Evolutionary conservation across 2,113 vertebrate genomes (phyloP).

Genomic region (Eretmochelys imbricata): DNA sequence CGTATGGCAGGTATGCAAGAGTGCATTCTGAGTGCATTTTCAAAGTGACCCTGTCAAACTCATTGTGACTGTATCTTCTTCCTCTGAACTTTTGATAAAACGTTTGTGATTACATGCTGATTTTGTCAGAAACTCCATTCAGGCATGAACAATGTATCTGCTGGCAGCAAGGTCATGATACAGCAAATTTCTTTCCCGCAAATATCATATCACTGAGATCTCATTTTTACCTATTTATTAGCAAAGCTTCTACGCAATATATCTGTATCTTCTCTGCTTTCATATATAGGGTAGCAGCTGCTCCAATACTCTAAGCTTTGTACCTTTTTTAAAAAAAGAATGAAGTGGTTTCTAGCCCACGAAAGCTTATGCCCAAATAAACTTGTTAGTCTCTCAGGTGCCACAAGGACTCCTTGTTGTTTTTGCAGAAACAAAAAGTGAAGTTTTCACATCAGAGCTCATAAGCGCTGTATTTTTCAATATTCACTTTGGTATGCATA

Average conservation of each 20-base stretch:
- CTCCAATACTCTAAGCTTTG: constrained; percentile 8
- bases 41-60: constrained; percentile 68
- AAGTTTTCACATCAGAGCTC: neutral
- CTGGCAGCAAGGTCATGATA: constrained; percentile 62
- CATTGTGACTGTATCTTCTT: constrained; percentile 45
- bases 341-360: no score
- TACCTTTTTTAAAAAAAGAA: neutral
- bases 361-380: no score
- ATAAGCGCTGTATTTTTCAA: neutral
- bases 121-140: constrained; percentile 72
- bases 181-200: constrained; percentile 28
- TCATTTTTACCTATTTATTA: constrained; percentile 58
- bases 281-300: neutral
- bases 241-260: constrained; percentile 24
- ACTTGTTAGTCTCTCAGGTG: no score
- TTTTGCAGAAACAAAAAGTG: no score
- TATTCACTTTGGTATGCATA: neutral
- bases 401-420: no score
- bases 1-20: constrained; percentile 42
- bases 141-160: constrained; percentile 63
- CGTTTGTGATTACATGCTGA: constrained; percentile 66
- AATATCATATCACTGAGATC: constrained; percentile 31
- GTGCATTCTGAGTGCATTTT: constrained; percentile 50
- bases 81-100: constrained; percentile 70
- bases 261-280: neutral